These are phyloP conservation scores for Semnornis frantzii DNA, from an alignment of 2,113 vertebrate genomes.

Conservation along the genomic window DNA sequence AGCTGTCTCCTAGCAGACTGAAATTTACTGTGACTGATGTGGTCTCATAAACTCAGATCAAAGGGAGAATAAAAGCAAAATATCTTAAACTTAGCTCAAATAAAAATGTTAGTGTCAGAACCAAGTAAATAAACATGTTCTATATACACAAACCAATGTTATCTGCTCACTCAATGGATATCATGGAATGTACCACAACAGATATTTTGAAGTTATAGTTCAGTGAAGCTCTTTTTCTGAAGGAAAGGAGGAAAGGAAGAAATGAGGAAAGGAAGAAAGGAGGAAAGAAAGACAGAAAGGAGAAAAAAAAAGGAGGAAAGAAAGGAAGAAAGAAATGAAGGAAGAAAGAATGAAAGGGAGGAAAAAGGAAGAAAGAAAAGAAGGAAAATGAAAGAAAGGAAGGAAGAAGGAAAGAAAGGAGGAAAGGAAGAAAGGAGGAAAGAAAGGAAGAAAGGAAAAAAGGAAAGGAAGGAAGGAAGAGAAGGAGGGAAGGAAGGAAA, in stretches of 20 bases:
- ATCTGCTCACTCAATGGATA: neutral
- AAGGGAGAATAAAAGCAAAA: slow-evolving; percentile 42
- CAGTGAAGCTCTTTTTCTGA: neutral
- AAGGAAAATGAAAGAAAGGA: no score
- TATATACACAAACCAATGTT: neutral
- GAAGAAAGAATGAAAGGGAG: no score
- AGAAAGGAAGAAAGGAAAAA: neutral
- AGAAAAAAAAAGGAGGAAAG: no score
- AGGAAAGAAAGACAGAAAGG: neutral
- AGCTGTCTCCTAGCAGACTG: neutral
- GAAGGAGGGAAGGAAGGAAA: neutral
- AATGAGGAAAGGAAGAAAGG: neutral
- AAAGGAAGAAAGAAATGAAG: no score
- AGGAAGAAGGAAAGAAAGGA: no score
- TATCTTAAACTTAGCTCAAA: slow-evolving; percentile 19
- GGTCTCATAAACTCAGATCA: slow-evolving; percentile 44
- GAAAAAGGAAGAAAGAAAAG: no score
- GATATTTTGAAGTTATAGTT: neutral
- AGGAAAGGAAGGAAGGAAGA: neutral
- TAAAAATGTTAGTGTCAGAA: slow-evolving; percentile 45
- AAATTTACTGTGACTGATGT: slow-evolving; percentile 35
- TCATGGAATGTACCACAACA: neutral
- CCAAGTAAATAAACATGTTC: slow-evolving; percentile 3
- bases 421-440: no score
- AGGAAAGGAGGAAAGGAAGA: accelerated